phyloP scores from a whole-genome alignment of 2,888 invertebrate species.

The Melipona bicolor region DNA sequence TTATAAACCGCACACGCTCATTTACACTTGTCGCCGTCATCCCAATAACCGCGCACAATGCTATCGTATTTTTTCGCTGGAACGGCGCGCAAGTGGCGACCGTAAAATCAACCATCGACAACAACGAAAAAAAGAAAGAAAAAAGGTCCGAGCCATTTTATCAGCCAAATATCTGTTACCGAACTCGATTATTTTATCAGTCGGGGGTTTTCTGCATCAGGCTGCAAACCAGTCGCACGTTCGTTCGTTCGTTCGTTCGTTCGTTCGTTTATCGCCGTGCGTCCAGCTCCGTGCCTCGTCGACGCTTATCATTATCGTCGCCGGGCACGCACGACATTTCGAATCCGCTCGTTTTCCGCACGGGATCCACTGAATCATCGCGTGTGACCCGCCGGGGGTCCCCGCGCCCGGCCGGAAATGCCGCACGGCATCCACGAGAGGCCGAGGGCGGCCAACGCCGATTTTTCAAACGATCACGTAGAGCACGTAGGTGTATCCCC shows the following conservation, averaged over 20 bases:
- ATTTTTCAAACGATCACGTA: slow-evolving; percentile 37
- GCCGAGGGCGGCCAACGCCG: neutral
- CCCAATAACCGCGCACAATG: neutral
- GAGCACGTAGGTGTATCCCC: slow-evolving; percentile 24
- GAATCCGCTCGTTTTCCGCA: slow-evolving; percentile 57
- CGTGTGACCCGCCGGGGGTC: slow-evolving; percentile 42
- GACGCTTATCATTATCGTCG: slow-evolving; percentile 65
- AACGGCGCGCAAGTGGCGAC: neutral
- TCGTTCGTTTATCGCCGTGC: slow-evolving; percentile 41
- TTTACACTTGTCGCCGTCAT: neutral
- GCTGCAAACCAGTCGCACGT: neutral
- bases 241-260: slow-evolving; percentile 27
- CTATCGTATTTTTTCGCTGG: neutral
- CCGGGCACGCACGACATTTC: slow-evolving; percentile 57
- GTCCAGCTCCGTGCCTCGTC: slow-evolving; percentile 27
- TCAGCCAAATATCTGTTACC: slow-evolving; percentile 19
- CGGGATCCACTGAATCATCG: slow-evolving; percentile 56
- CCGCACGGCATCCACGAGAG: neutral
- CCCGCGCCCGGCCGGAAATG: slow-evolving; percentile 43
- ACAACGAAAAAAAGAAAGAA: neutral
- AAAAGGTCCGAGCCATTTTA: neutral
- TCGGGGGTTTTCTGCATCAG: neutral
- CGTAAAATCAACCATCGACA: neutral
- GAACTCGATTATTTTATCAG: slow-evolving; percentile 39
- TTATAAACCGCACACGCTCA: too few relatives aligned